Base-by-base conservation (phyloP, 2,888 invertebrate genomes). In the Drosophila anomelani region DNA sequence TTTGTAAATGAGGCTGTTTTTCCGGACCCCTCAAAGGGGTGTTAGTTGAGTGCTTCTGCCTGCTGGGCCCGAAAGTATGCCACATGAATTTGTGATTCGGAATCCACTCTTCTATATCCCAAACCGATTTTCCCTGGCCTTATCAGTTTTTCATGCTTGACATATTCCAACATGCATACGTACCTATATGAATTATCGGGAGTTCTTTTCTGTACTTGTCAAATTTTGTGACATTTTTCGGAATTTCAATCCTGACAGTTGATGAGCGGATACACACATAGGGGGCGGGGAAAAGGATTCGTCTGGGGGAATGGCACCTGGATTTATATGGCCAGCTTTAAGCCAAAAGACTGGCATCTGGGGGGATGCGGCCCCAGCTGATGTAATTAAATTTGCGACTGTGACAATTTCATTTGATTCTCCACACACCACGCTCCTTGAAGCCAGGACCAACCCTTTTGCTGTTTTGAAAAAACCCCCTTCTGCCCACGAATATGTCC, bases 331-430 rank as follows among this genome's bases (percentile, higher is more conserved):
- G 41, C 8, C 39, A 57, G 57, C 68, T 70, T 68, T 69, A 70
- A 56, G 55, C 32, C n/a, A 3, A 15, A 29, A 7, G 38, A 13
- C 41, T 34, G 15, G 34, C 49, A 51, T 60, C 62, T 20, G 32
- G 32, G 49, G 49, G 32, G 20, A 46, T 46, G 54, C 17, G 15
- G 32, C 38, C 32, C 46, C 76, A 71, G 74, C 60, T 63, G 67
- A 75, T 81, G 79, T 91, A 90, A 90, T 91, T 91, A 90, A 91
- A 91, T 91, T 88, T 85, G 81, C 76, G 79, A 78, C 82, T 87
- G 90, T 85, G 90, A 90, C 90, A 90, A 86, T 88, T 80, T 79
- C 74, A 72, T 74, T 76, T 73, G 51, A 36, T 23, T 53, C 36
- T 23, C 49, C 32, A 13, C 64, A 46, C 53, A n/a, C 58, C 26